Base-by-base conservation (phyloP, 1,140 invertebrate genomes). In the Homarus americanus region DNA sequence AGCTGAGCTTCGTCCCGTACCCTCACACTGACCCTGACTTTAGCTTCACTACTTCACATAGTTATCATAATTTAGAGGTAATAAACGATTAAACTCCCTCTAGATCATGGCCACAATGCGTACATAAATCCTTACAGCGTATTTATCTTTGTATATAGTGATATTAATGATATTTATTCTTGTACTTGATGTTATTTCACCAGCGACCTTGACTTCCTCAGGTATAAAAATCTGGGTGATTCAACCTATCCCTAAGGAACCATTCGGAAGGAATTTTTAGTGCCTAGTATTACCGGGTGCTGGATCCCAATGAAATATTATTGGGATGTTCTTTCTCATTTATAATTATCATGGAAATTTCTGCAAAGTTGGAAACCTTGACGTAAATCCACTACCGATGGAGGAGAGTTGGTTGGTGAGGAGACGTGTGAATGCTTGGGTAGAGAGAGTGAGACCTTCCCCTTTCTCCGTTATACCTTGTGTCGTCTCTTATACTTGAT, bases 141-240 rank as follows among this genome's bases (percentile, higher is more conserved):
- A n/a, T n/a, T n/a, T n/a, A n/a, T n/a, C n/a, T n/a, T n/a, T n/a
- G n/a, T n/a, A n/a, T n/a, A n/a, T n/a, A n/a, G n/a, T n/a, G n/a
- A n/a, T n/a, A n/a, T n/a, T n/a, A n/a, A n/a, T n/a, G n/a, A n/a
- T 38, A 36, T 24, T 38, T 15, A 49, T 15, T 15, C 12, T 34
- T 78, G n/a, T 7, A 4, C 2, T 40, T 3, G 36, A 49, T 1
- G 15, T 10, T 20, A 0, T 72, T 72, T 1, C 24, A 20, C 34
- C 36, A 40, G 5, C 34, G 63, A 34, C 82, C 32, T 69, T 34
- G 82, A 28, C 82, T 83, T 83, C 53, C 4, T 34, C 84, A 86
- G 84, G 84, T 86, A 86, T 15, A 76, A 86, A 78, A 86, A 86
- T 86, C 41, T 86, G 84, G 72, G 72, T 63, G 84, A 86, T 86